phyloP scores from a whole-genome alignment of 2,797 vertebrate species.

The Macropus fuliginosus region DNA sequence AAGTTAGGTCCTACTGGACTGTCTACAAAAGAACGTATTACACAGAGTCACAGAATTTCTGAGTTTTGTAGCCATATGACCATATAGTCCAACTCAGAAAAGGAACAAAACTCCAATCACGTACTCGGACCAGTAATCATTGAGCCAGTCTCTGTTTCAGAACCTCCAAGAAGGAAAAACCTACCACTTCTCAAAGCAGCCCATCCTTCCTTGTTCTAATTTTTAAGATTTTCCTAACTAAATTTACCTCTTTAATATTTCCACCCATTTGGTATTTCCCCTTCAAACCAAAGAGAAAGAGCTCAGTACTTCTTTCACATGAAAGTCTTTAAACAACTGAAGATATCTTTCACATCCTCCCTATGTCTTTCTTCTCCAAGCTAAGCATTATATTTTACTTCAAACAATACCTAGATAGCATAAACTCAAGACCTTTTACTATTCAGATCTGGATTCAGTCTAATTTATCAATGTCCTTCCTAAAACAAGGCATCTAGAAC shows the following conservation, averaged over 20 bases:
- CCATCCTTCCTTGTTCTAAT: neutral
- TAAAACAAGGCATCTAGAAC: neutral
- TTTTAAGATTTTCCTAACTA: neutral
- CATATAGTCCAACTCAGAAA: neutral
- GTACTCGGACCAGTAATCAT: slow-evolving; percentile 9
- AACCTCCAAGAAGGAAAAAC: neutral
- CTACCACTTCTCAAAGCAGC: neutral
- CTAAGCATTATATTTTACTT: neutral
- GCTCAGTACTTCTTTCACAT: neutral
- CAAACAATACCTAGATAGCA: neutral
- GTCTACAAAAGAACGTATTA: slow-evolving; percentile 42
- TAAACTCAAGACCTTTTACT: neutral
- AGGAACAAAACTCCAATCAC: neutral
- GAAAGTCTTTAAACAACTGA: neutral
- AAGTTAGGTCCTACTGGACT: slow-evolving; percentile 28
- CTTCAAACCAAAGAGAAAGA: neutral
- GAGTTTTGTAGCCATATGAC: neutral
- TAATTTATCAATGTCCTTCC: neutral
- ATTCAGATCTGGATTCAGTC: neutral
- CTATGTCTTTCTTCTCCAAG: neutral
- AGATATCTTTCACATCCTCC: neutral
- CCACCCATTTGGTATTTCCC: neutral
- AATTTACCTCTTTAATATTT: neutral
- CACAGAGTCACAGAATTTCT: neutral
- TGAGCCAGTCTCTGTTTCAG: slow-evolving; percentile 1